Percentiles rank a stretch among this genome's conserved stretches.
These are phyloP conservation scores for Oscheius sp. DNA, from an alignment of 2,888 invertebrate species.

Conservation along the genomic window DNA sequence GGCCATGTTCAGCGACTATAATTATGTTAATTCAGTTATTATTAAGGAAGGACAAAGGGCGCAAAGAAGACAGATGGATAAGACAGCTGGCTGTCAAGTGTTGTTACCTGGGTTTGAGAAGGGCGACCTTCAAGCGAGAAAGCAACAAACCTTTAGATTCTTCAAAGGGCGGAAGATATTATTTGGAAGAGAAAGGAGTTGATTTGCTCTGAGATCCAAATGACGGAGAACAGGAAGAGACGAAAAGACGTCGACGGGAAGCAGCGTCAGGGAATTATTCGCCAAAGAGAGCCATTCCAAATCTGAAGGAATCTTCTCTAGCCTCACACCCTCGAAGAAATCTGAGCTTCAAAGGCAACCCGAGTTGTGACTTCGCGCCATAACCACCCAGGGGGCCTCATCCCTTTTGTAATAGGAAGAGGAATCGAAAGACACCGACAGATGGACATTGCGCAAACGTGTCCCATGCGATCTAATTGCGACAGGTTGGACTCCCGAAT, in stretches of 20 bases:
- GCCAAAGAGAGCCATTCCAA: conserved; percentile 43
- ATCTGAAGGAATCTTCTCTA: conserved; percentile 34
- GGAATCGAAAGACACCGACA: conserved; percentile 8
- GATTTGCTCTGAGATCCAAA: conserved; percentile 44
- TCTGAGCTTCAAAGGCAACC: neutral
- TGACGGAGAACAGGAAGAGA: conserved; percentile 34
- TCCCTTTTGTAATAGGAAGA: neutral
- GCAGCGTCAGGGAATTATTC: conserved; percentile 49
- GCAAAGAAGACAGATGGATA: neutral
- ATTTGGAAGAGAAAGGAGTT: conserved; percentile 45
- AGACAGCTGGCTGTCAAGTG: conserved; percentile 22
- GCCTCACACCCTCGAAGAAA: neutral
- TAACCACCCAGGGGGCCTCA: neutral
- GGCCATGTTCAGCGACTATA: conserved; percentile 45
- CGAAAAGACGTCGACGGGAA: conserved; percentile 45
- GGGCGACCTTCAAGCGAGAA: neutral
- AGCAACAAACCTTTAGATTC: conserved; percentile 45
- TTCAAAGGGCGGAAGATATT: conserved; percentile 40
- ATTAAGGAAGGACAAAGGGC: neutral
- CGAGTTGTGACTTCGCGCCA: no score
- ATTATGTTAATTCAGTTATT: conserved; percentile 26
- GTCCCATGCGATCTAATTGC: conserved; percentile 7
- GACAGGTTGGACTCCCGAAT: neutral
- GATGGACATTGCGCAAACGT: conserved; percentile 16
- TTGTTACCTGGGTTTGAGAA: neutral